phyloP scores from a whole-genome alignment of 2,113 vertebrate species.

The Ammodytes dubius region DNA sequence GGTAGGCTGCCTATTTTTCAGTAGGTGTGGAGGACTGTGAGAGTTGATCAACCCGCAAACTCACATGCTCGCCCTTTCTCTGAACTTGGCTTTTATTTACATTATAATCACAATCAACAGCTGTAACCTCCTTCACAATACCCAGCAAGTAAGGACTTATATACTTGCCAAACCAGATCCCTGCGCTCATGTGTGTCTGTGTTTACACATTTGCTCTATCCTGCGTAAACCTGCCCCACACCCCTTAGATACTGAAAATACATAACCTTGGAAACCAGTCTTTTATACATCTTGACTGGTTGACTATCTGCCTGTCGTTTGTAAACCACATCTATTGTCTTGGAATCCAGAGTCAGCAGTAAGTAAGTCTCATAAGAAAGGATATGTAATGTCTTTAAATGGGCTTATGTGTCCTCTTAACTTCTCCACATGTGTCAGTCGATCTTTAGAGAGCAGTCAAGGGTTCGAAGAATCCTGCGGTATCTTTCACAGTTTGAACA shows the following conservation, averaged over 20 bases:
- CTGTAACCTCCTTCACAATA: conserved; percentile 81
- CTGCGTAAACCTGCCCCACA: conserved; percentile 69
- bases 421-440: conserved; percentile 61
- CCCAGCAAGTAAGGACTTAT: conserved; percentile 81
- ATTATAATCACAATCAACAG: conserved; percentile 86
- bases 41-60: conserved; percentile 72
- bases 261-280: conserved; percentile 47
- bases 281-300: conserved; percentile 52
- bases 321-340: conserved; percentile 54
- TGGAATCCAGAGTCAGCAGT: conserved; percentile 54
- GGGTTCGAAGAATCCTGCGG: conserved; percentile 53
- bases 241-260: conserved; percentile 67
- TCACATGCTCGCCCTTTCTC: conserved; percentile 76
- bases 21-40: conserved; percentile 57
- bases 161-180: conserved; percentile 86
- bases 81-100: conserved; percentile 84
- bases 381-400: conserved; percentile 66
- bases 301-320: conserved; percentile 49
- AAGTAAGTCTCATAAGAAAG: conserved; percentile 61
- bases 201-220: conserved; percentile 74
- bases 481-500: conserved; percentile 37
- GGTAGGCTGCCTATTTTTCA: conserved; percentile 36
- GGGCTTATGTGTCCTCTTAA: conserved; percentile 71
- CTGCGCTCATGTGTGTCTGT: conserved; percentile 74
- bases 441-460: conserved; percentile 55